phyloP scores from a whole-genome alignment of 2,888 invertebrate species.

The Acleris laterana region DNA sequence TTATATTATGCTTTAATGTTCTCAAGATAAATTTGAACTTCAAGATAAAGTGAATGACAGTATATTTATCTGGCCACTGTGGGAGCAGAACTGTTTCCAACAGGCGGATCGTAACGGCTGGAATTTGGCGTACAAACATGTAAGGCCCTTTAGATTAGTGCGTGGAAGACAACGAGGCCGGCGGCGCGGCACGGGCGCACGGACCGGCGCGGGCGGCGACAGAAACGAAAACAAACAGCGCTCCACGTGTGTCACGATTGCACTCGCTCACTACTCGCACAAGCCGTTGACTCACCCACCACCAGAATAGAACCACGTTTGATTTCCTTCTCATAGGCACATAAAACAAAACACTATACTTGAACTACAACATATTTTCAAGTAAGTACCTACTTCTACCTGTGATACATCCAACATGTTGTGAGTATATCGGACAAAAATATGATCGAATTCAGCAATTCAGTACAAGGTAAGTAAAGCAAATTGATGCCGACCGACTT shows the following conservation, averaged over 20 bases:
- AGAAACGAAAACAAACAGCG: slow-evolving; percentile 27
- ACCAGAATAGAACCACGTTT: slow-evolving; percentile 7
- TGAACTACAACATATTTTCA: no score
- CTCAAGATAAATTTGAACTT: no score
- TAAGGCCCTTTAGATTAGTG: background rate
- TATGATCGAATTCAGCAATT: no score
- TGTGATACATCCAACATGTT: no score
- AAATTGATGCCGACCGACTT: background rate
- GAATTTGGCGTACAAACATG: background rate
- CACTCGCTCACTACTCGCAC: slow-evolving; percentile 1
- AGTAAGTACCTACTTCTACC: no score
- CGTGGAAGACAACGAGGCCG: background rate
- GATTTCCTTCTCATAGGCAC: background rate
- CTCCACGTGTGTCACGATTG: slow-evolving; percentile 15
- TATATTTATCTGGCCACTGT: no score
- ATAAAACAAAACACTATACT: no score
- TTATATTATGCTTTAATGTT: no score
- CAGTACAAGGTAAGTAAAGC: no score
- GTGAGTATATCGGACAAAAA: no score
- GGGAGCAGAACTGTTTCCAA: no score
- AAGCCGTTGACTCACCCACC: slow-evolving; percentile 12
- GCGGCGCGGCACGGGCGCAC: slow-evolving; percentile 1
- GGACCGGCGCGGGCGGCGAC: background rate
- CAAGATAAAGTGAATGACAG: no score
- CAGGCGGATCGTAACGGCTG: background rate